These are phyloP conservation scores for Drosophila tanythrix DNA, from an alignment of 2,888 invertebrate genomes.

Conservation along the genomic window DNA sequence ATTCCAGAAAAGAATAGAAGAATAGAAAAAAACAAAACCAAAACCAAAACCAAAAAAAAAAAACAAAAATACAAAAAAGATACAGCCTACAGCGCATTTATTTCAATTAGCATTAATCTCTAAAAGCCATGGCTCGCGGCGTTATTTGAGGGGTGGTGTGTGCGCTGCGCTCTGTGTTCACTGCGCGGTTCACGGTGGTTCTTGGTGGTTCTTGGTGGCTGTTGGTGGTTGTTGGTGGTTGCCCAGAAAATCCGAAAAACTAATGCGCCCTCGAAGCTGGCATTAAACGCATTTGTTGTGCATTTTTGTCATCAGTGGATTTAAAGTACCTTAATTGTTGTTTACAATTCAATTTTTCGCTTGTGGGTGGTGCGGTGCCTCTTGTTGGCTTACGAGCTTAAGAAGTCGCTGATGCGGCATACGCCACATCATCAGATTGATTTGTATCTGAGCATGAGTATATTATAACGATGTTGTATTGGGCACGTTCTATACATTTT, in stretches of 20 bases:
- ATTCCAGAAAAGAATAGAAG: constrained; percentile 2
- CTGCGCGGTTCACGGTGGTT: constrained; percentile 18
- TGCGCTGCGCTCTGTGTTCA: not conserved
- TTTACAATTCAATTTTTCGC: constrained; percentile 62
- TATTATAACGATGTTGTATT: constrained; percentile 4
- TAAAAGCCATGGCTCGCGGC: constrained; percentile 13
- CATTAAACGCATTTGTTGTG: constrained; percentile 55
- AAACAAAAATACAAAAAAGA: not conserved
- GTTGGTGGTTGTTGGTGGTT: constrained; percentile 31
- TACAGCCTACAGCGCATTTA: constrained; percentile 37
- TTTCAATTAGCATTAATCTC: constrained; percentile 71
- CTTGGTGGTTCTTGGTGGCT: constrained; percentile 23
- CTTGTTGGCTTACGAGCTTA: constrained; percentile 46
- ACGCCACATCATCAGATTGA: constrained; percentile 23
- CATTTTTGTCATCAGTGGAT: constrained; percentile 42
- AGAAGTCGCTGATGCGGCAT: constrained; percentile 24
- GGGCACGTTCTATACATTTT: constrained; percentile 10
- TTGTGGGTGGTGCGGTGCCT: not conserved
- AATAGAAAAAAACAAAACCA: not conserved
- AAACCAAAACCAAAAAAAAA: not conserved
- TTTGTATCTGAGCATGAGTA: constrained; percentile 17
- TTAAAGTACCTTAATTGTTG: constrained; percentile 65
- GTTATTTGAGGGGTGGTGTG: not conserved
- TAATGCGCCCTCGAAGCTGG: constrained; percentile 42
- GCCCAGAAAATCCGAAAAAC: constrained; percentile 40